Percentiles rank a stretch among this genome's conserved stretches.
Evolutionary conservation across 2,888 invertebrate species (phyloP).

Genomic region (Nemurella pictetii): DNA sequence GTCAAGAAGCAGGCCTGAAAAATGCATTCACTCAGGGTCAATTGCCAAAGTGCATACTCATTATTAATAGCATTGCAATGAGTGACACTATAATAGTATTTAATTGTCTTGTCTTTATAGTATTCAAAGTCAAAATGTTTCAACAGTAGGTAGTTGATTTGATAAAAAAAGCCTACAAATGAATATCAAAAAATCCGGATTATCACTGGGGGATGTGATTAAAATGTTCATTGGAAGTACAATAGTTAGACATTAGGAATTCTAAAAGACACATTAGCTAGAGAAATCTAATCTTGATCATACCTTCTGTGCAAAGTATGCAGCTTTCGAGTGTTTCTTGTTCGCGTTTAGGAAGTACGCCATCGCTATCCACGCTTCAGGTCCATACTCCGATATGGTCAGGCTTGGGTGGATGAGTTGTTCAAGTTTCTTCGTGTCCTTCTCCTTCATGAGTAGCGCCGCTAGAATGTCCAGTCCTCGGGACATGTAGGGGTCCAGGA

Average conservation of each 20-base stretch:
- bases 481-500: conserved; percentile 58
- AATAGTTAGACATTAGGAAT: neutral
- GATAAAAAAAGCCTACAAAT: no score
- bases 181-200: no score
- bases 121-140: no score
- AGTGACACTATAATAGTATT: no score
- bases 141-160: no score
- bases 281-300: conserved; percentile 6
- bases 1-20: conserved; percentile 63
- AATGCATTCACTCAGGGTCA: no score
- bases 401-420: conserved; percentile 59
- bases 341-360: conserved; percentile 69
- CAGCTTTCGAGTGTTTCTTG: conserved; percentile 68
- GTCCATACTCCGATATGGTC: conserved; percentile 57
- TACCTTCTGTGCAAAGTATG: conserved; percentile 72
- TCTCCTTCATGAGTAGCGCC: conserved; percentile 62
- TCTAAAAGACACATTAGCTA: neutral
- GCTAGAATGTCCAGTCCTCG: conserved; percentile 68
- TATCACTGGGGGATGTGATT: no score
- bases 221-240: no score
- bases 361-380: conserved; percentile 76
- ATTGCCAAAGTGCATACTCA: no score
- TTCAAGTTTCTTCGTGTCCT: conserved; percentile 63
- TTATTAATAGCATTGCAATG: no score
- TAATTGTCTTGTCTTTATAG: no score